Conservation (phyloP, 2,797 vertebrate genomes). For the Danio choprae region DNA sequence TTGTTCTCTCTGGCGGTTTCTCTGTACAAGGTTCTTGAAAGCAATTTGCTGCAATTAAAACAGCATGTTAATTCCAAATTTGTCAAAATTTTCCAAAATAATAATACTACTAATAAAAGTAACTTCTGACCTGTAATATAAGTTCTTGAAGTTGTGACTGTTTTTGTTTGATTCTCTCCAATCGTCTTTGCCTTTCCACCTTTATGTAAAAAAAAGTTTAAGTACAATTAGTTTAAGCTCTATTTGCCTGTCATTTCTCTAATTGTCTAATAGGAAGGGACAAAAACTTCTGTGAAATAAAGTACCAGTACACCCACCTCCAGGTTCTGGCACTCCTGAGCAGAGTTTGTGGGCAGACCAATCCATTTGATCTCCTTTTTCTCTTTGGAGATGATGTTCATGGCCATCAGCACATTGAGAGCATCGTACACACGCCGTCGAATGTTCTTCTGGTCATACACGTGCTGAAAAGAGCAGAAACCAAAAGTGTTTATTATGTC, state of each 20-base stretch:
- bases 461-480: constrained; percentile 75
- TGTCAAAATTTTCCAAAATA: too few species aligned
- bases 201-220: constrained; percentile 67
- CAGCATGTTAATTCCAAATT: too few species aligned
- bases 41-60: constrained; percentile 92
- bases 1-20: constrained; percentile 93
- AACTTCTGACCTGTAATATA: constrained; percentile 90
- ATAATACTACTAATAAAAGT: too few species aligned
- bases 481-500: background rate
- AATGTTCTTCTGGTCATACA: constrained; percentile 99
- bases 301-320: constrained; percentile 78
- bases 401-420: constrained; percentile 99
- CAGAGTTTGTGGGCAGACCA: constrained; percentile 97
- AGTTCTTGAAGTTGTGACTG: constrained; percentile 98
- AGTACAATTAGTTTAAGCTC: background rate
- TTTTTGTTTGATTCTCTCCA: constrained; percentile 99
- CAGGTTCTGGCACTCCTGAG: constrained; percentile 98
- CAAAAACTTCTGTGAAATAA: background rate
- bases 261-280: background rate
- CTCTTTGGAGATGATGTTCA: constrained; percentile 99
- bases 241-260: too few species aligned
- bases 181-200: constrained; percentile 95
- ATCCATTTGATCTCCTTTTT: constrained; percentile 99
- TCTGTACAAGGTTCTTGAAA: constrained; percentile 98
- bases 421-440: constrained; percentile 97